These are phyloP conservation scores for Carcharodon carcharias DNA, from an alignment of 2,797 vertebrate species.

Conservation along the genomic window DNA sequence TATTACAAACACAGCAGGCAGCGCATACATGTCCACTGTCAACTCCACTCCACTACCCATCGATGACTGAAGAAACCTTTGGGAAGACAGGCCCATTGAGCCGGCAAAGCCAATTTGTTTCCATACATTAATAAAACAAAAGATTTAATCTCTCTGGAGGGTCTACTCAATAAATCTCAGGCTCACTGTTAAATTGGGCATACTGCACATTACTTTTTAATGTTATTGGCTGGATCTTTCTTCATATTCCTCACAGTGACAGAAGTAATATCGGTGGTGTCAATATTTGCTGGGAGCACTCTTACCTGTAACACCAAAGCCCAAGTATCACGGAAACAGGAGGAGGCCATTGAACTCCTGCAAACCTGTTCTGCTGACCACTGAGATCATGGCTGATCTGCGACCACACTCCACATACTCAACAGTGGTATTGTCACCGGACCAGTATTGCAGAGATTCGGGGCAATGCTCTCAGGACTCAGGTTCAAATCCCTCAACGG, in stretches of 20 bases:
- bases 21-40: background rate
- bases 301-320: background rate
- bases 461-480: too few species aligned
- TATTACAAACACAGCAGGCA: background rate
- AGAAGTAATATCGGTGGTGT: background rate
- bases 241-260: background rate
- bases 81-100: background rate
- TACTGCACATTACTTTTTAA: background rate
- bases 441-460: too few species aligned
- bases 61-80: background rate
- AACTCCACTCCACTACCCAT: background rate
- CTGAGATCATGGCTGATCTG: background rate
- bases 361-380: background rate
- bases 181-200: background rate
- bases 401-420: background rate
- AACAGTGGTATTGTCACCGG: too few species aligned
- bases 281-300: background rate
- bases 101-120: background rate
- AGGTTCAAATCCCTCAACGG: too few species aligned
- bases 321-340: background rate
- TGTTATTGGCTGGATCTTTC: background rate
- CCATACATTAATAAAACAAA: constrained; percentile 23
- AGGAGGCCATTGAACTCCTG: background rate
- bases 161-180: background rate
- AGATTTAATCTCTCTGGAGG: background rate